Evolutionary conservation across 2,797 vertebrate genomes (phyloP), one percentile per base, ranked within the genome.

Genomic region (Staurois parvus): DNA sequence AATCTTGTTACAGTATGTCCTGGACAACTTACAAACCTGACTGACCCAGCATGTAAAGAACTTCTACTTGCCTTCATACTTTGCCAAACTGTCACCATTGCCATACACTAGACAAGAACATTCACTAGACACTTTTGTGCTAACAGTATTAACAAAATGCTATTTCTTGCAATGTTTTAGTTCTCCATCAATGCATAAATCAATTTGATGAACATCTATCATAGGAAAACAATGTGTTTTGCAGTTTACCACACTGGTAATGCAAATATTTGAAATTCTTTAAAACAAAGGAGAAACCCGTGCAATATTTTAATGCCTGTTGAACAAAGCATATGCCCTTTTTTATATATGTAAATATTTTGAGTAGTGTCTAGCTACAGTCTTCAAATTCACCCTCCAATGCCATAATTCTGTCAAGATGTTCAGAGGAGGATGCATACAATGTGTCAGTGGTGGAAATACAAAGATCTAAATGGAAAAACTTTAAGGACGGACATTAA

Each of bases 271-370:
- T 69, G 15, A 72, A 67, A 7, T 83, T 76, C 26, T 76, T 9
- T 21, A 69, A 26, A 83, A 24, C 52, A 76, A 45, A 34, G 0
- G 11, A 56, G 17, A 84, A 89, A 87, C 87, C 92, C 94, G 95
- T 97, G 94, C 95, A 96, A 96, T 95, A 95, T 93, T n/a, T 94
- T 94, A 95, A 94, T 90, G 93, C 91, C 94, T 91, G 72, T 90
- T 93, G 92, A 90, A 95, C 94, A 96, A 94, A 92, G 91, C 91
- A 92, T 91, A 92, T 90, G 91, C 81, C 21, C 90, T 92, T 94
- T n/a, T 91, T 93, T 91, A 89, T 87, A 45, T 88, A 80, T 70
- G 67, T 67, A 30, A 17, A 48, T 52, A 69, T 72, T 40, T 15
- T 37, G 52, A 24, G 29, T 3, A 11, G n/a, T 8, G 26, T 78